Percentiles rank a stretch among this genome's conserved stretches.
phyloP scores from a whole-genome alignment of 2,113 vertebrate genomes.

The Pedetes capensis region DNA sequence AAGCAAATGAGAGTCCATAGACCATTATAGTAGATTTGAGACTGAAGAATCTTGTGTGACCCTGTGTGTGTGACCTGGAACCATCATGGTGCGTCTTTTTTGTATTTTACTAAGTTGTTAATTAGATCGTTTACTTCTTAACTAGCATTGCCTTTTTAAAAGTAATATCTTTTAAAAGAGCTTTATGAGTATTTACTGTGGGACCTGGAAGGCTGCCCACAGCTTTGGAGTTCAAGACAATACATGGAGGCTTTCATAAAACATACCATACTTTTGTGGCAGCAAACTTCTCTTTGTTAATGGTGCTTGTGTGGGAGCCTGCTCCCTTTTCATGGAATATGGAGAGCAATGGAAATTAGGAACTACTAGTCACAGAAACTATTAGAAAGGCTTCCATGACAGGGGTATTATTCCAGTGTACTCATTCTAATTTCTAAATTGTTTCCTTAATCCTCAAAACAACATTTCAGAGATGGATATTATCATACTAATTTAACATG shows the following conservation, averaged over 20 bases:
- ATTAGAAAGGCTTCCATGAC: neutral
- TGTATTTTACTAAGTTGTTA: neutral
- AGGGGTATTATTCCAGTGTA: neutral
- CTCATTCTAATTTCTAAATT: neutral
- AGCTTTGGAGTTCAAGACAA: neutral
- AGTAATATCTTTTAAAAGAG: neutral
- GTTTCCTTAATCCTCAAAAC: neutral
- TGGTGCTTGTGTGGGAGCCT: neutral
- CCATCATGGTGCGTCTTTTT: neutral
- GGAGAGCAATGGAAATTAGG: neutral
- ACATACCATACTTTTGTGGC: neutral
- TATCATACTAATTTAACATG: neutral
- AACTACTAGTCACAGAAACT: neutral
- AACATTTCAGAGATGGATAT: neutral
- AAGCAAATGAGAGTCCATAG: neutral
- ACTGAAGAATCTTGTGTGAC: fast-evolving
- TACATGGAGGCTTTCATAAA: neutral
- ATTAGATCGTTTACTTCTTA: neutral
- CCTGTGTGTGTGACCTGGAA: neutral
- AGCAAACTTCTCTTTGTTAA: too few relatives aligned
- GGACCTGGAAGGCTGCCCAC: neutral
- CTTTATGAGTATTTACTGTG: neutral
- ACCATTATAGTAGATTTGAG: neutral
- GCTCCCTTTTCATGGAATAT: neutral
- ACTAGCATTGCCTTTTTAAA: neutral